phyloP scores from a whole-genome alignment of 2,797 vertebrate species.

The Nyctibius grandis region DNA sequence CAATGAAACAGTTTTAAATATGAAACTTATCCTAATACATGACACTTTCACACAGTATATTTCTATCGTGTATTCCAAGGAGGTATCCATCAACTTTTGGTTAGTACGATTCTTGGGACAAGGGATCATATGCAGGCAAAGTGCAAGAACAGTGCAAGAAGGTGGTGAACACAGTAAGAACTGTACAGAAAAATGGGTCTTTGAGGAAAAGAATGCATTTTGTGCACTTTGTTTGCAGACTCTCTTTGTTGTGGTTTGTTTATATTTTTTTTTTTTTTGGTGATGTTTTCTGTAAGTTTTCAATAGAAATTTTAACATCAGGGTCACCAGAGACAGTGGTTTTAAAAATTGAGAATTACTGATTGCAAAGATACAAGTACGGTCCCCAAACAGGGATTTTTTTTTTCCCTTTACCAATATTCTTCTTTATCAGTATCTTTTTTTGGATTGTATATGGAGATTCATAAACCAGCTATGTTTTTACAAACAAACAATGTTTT shows the following conservation, averaged over 20 bases:
- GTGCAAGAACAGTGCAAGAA: neutral
- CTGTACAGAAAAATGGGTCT: neutral
- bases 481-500: neutral
- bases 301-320: neutral
- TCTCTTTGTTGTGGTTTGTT: neutral
- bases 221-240: neutral
- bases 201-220: neutral
- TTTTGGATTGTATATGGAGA: neutral
- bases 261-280: neutral
- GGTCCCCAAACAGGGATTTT: neutral
- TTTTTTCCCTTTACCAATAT: neutral
- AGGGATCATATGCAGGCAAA: neutral
- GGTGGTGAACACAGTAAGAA: neutral
- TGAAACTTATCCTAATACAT: neutral
- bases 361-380: neutral
- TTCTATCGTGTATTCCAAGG: neutral
- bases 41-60: accelerated
- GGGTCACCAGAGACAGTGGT: neutral
- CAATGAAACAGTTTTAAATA: neutral
- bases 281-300: neutral
- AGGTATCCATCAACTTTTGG: neutral
- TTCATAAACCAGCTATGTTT: neutral
- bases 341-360: neutral
- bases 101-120: neutral
- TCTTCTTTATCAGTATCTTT: neutral